These are phyloP conservation scores for Rotaria socialis DNA, from an alignment of 2,888 invertebrate genomes.

Conservation along the genomic window DNA sequence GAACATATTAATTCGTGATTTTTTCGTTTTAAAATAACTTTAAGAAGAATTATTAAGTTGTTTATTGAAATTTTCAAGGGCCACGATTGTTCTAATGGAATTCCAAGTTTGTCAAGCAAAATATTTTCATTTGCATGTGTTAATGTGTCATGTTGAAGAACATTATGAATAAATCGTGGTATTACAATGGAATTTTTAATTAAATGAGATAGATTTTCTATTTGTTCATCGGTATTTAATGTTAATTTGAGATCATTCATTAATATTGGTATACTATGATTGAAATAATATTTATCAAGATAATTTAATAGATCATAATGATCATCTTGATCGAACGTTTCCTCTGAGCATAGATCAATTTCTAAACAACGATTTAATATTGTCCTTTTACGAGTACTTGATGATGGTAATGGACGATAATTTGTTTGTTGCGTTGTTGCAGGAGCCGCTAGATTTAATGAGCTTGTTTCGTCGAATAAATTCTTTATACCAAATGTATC, in stretches of 20 bases:
- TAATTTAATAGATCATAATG: background rate
- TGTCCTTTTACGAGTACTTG: background rate
- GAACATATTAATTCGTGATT: background rate
- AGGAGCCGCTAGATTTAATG: background rate
- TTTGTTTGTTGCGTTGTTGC: background rate
- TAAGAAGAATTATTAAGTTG: background rate
- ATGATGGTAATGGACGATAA: background rate
- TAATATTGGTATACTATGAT: background rate
- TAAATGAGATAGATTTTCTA: background rate
- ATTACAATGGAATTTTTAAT: background rate
- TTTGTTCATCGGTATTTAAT: background rate
- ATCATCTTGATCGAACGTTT: background rate
- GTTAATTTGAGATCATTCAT: background rate
- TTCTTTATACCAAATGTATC: background rate
- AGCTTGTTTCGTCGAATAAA: background rate
- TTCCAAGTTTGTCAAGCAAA: background rate
- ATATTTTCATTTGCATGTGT: background rate
- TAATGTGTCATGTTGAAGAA: background rate
- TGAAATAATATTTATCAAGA: slow-evolving; percentile 16
- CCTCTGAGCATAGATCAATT: background rate
- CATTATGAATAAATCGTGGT: background rate
- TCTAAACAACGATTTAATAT: slow-evolving; percentile 25
- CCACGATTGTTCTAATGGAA: background rate
- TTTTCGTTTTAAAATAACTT: background rate
- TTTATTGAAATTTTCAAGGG: background rate